Evolutionary conservation across 1,140 invertebrate species (phyloP).

Genomic region (Hermatobates lingyangjiaoensis): DNA sequence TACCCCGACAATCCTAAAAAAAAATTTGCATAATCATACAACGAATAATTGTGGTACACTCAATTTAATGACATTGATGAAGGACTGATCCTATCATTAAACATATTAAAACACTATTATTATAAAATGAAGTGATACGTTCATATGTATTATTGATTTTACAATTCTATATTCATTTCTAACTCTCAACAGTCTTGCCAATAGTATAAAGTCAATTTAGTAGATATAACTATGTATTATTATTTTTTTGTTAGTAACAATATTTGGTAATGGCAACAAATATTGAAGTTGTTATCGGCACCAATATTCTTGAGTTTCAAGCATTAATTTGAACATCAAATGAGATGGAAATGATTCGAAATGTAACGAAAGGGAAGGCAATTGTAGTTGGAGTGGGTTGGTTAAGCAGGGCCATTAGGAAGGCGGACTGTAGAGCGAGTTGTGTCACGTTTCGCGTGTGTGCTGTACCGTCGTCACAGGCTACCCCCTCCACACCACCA

Average conservation of each 20-base stretch:
- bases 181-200: background rate
- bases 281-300: no score
- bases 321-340: no score
- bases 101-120: background rate
- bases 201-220: background rate
- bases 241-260: background rate
- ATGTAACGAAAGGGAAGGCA: background rate
- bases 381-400: no score
- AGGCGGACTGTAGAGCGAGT: no score
- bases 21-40: conserved; percentile 23
- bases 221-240: background rate
- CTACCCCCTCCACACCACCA: background rate
- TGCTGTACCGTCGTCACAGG: background rate
- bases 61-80: background rate
- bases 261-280: background rate
- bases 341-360: background rate
- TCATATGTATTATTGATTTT: background rate
- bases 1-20: conserved; percentile 84
- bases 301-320: no score
- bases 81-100: background rate
- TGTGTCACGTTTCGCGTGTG: background rate
- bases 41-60: background rate
- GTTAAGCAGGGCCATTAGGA: no score
- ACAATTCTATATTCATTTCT: background rate
- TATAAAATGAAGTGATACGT: background rate